Conservation (phyloP, 2,113 vertebrate genomes). For the Brevimyrus niger region DNA sequence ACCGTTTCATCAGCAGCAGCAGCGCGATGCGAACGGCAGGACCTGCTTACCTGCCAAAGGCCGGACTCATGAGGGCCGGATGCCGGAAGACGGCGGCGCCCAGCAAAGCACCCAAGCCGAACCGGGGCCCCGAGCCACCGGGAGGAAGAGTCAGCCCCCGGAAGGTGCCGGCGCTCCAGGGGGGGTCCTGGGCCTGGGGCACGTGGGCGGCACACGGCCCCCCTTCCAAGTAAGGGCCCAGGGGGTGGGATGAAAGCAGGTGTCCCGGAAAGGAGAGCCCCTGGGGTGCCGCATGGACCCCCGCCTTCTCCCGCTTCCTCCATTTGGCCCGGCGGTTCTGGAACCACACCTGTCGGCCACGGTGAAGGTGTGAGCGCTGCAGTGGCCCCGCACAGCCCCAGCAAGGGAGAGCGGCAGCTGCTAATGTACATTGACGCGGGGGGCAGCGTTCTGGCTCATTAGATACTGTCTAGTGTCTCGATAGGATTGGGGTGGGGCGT, state of each 20-base stretch:
- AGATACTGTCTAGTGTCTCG: background rate
- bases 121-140: slow-evolving; percentile 56
- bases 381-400: background rate
- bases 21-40: background rate
- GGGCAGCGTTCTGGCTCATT: background rate
- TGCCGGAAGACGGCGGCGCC: slow-evolving; percentile 72
- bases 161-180: slow-evolving; percentile 64
- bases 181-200: slow-evolving; percentile 68
- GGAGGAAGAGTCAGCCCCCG: slow-evolving; percentile 63
- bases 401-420: background rate
- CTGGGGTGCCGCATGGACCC: slow-evolving; percentile 66
- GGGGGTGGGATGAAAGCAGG: slow-evolving; percentile 64
- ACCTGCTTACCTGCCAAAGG: slow-evolving; percentile 68
- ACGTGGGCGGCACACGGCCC: slow-evolving; percentile 66
- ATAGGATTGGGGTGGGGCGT: background rate
- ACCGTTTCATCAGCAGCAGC: background rate
- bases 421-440: background rate
- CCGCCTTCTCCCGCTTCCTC: slow-evolving; percentile 81
- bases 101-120: slow-evolving; percentile 71
- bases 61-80: slow-evolving; percentile 70
- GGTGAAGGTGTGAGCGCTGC: background rate
- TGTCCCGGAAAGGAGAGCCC: slow-evolving; percentile 71
- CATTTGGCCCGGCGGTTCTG: slow-evolving; percentile 84
- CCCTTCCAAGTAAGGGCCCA: slow-evolving; percentile 73
- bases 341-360: slow-evolving; percentile 71